These are phyloP conservation scores for Trachymyrmex cornetzi DNA, from an alignment of 1,140 invertebrate genomes.

Conservation along the genomic window DNA sequence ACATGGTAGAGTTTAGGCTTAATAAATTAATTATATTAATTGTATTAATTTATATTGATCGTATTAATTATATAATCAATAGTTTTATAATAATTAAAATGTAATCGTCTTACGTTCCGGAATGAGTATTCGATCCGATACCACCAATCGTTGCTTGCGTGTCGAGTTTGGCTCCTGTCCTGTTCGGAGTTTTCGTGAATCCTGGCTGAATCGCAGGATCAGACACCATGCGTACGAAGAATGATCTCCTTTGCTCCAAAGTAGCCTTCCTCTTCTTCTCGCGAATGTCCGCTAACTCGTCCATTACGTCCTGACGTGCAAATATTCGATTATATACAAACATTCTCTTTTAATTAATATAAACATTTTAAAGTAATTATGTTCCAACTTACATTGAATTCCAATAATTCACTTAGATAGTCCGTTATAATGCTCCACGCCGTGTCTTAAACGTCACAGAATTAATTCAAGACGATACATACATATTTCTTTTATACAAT, in stretches of 20 bases:
- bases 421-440: constrained; percentile 97
- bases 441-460: constrained; percentile 88
- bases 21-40: neutral
- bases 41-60: too few species aligned
- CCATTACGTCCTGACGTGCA: constrained; percentile 88
- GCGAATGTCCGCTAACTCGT: constrained; percentile 90
- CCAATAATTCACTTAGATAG: constrained; percentile 93
- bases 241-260: constrained; percentile 95
- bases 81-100: neutral
- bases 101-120: constrained; percentile 58
- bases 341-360: neutral
- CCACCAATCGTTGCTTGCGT: constrained; percentile 83
- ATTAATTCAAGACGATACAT: constrained; percentile 14
- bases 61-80: too few species aligned
- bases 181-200: constrained; percentile 85
- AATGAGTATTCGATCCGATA: constrained; percentile 74
- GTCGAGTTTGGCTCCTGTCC: constrained; percentile 82
- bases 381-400: constrained; percentile 86
- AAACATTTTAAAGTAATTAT: neutral
- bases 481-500: neutral
- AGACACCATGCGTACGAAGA: constrained; percentile 98
- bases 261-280: constrained; percentile 91
- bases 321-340: neutral
- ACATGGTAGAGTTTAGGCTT: neutral
- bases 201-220: constrained; percentile 95